Conservation (phyloP, 2,113 vertebrate species). For the Larimichthys polyactis region DNA sequence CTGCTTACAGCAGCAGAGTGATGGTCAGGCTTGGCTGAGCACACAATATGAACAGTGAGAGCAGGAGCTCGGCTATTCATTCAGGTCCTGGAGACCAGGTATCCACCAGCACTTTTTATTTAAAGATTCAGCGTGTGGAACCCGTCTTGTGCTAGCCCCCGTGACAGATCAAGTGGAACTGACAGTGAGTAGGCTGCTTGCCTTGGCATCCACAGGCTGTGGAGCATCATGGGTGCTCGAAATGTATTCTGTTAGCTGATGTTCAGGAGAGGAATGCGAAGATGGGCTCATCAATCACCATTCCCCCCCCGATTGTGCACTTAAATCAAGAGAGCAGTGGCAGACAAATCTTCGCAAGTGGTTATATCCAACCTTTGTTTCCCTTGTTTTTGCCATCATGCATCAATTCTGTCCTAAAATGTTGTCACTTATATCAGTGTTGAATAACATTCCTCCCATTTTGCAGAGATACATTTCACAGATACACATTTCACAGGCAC, state of each 20-base stretch:
- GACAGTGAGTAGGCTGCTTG: conserved; percentile 69
- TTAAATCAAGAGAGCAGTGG: conserved; percentile 51
- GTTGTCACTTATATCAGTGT: neutral
- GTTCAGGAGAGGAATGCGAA: conserved; percentile 57
- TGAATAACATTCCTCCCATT: neutral
- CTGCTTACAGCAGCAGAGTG: conserved; percentile 61
- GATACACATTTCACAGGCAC: neutral
- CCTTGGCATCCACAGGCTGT: conserved; percentile 52
- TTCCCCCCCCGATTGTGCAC: conserved; percentile 39
- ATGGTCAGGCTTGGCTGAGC: conserved; percentile 67
- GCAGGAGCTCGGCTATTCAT: conserved; percentile 52
- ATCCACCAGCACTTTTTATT: conserved; percentile 58
- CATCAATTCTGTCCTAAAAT: conserved; percentile 16
- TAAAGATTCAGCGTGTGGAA: conserved; percentile 67
- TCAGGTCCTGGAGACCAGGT: conserved; percentile 55
- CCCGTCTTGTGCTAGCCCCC: conserved; percentile 41
- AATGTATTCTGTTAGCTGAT: conserved; percentile 61
- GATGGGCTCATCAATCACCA: conserved; percentile 77
- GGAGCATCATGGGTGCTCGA: conserved; percentile 53
- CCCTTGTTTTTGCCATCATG: conserved; percentile 6
- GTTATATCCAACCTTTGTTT: conserved; percentile 21
- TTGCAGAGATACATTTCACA: neutral
- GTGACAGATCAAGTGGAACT: conserved; percentile 76
- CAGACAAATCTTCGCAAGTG: conserved; percentile 29
- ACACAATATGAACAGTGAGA: conserved; percentile 44